Conservation (phyloP, 2,113 vertebrate species). For the Saguinus midas region DNA sequence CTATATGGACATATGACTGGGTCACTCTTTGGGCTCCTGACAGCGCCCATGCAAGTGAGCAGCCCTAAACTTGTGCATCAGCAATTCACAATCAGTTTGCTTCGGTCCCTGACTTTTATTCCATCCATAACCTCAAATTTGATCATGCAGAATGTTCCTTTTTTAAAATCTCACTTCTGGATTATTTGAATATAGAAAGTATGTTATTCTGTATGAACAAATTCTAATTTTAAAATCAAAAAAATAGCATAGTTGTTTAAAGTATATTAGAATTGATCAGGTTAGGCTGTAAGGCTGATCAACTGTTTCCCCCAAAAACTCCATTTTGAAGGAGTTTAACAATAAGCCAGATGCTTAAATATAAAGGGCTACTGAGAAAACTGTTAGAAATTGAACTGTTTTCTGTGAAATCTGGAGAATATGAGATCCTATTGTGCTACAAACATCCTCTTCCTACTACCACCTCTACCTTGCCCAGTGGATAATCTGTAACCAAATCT, state of each 20-base stretch:
- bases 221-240: conserved; percentile 12
- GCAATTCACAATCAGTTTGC: not conserved
- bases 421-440: not conserved
- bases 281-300: not conserved
- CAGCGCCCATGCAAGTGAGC: not conserved
- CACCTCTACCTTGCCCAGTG: not conserved
- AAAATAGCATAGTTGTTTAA: not conserved
- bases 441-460: not conserved
- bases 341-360: not conserved
- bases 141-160: not conserved
- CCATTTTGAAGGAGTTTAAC: not conserved
- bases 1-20: not conserved
- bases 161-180: conserved; percentile 16
- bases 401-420: not conserved
- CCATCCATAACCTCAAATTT: not conserved
- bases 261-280: not conserved
- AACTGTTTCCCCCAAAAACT: not conserved
- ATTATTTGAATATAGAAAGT: conserved; percentile 12
- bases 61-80: not conserved
- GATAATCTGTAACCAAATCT: not conserved
- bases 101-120: not conserved
- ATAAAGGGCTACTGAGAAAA: not conserved
- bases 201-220: not conserved
- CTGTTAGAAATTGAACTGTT: not conserved
- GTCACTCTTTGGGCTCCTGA: not conserved